Conservation (phyloP, 2,797 vertebrate genomes). For the Sphenodon punctatus region DNA sequence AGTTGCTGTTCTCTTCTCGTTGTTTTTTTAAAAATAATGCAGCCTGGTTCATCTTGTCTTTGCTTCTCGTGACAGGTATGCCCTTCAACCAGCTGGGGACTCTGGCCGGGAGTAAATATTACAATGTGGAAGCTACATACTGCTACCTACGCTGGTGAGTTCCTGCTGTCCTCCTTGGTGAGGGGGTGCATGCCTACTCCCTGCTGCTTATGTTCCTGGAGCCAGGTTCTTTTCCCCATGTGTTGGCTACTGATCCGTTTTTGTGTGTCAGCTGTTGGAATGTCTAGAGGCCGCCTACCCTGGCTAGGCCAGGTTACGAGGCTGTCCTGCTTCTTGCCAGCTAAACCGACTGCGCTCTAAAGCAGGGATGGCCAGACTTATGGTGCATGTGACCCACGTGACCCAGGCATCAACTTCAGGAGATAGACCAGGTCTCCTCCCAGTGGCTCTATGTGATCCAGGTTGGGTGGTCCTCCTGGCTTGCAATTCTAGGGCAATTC, state of each 20-base stretch:
- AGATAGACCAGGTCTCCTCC: no score
- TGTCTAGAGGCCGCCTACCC: background rate
- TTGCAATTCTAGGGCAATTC: no score
- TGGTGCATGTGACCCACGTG: no score
- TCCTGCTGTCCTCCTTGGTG: no score
- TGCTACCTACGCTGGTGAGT: conserved; percentile 97
- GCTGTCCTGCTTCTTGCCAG: no score
- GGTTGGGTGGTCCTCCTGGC: no score
- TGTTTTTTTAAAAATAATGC: fast-evolving
- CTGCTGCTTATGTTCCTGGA: fast-evolving
- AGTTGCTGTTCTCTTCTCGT: no score
- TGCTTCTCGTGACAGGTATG: conserved; percentile 83
- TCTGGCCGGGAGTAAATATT: conserved; percentile 93
- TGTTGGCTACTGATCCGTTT: background rate
- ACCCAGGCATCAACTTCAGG: no score
- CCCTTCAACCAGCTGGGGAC: conserved; percentile 98
- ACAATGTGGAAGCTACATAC: conserved; percentile 95
- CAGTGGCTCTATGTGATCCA: no score
- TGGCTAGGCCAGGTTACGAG: fast-evolving
- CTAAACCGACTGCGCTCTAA: no score
- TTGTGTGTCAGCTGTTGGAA: background rate
- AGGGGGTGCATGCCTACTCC: background rate
- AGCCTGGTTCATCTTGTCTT: background rate
- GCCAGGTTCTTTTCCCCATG: background rate
- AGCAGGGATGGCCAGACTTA: no score